Evolutionary conservation across 2,113 vertebrate genomes (phyloP).

Genomic region (Alosa alosa): DNA sequence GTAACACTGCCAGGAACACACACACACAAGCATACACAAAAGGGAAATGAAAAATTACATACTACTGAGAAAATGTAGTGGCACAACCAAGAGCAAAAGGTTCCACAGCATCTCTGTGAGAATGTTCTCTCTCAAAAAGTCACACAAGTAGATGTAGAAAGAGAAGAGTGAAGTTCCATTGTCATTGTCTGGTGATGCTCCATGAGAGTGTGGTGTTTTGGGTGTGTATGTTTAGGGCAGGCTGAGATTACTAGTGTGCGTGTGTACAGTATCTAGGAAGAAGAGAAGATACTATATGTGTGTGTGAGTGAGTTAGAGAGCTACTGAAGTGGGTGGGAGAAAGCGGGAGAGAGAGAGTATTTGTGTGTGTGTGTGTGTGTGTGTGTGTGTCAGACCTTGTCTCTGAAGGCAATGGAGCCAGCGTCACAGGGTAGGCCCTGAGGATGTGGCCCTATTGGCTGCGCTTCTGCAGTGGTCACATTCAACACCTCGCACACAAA

Average conservation of each 20-base stretch:
- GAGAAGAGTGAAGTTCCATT: background rate
- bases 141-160: background rate
- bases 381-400: slow-evolving; percentile 77
- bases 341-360: too few species aligned
- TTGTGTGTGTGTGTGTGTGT: background rate
- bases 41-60: background rate
- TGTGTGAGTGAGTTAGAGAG: too few species aligned
- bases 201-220: background rate
- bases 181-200: background rate
- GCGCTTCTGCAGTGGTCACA: slow-evolving; percentile 78
- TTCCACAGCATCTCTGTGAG: background rate
- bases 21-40: background rate
- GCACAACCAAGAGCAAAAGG: background rate
- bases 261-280: background rate
- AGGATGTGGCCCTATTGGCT: slow-evolving; percentile 65
- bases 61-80: too few species aligned
- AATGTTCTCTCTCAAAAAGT: background rate
- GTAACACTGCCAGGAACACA: slow-evolving; percentile 82
- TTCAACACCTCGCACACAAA: slow-evolving; percentile 90
- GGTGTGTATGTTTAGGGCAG: background rate
- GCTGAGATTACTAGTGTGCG: background rate
- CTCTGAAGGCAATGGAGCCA: slow-evolving; percentile 71
- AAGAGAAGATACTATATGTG: background rate
- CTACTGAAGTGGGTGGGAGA: too few species aligned
- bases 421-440: slow-evolving; percentile 68